Base-by-base conservation (phyloP, 2,888 invertebrate species). In the Drosophila yooni region DNA sequence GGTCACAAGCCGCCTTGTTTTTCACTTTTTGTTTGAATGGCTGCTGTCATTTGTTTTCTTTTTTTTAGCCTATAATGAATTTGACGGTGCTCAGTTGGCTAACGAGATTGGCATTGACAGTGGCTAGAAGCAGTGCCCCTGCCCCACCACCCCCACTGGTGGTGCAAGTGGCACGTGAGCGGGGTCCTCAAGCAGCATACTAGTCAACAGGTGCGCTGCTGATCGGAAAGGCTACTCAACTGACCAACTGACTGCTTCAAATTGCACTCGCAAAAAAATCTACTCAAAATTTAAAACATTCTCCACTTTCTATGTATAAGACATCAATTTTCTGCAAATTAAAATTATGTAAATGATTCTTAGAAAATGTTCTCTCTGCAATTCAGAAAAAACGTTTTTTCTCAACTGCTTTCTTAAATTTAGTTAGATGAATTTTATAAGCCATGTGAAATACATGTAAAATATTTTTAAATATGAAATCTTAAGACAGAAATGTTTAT, bases 91-190 rank as follows among this genome's bases (percentile, higher is more conserved):
- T 63, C 60, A 46, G 79, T 56, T 40, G 70, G 64, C 73, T 84
- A 89, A 89, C 83, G 84, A 84, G 74, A 67, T 74, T 77, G 75
- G 43, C 69, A 65, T 53, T 64, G 69, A 54, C 59, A 46, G 46
- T 31, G 51, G 27, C 46, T 46, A 33, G 43, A 36, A 29, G 15
- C 38, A n/a, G 11, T 25, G 38, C 6, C 18, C 8, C 13, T 6
- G 3, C 15, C 15, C 4, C n/a, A n/a, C 8, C 46, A 13, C 13
- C 3, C 7, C 7, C 46, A 4, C 36, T 7, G 2, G n/a, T 56
- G 38, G 29, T 34, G 54, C n/a, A n/a, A 15, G 53, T 50, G 46
- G 69, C 74, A 74, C 82, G 83, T 80, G 76, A 51, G 61, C 10
- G 33, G 69, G 43, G 43, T 80, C 31, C 27, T n/a, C 25, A 60